Percentiles rank a stretch among this genome's conserved stretches.
Conservation (phyloP, 2,797 vertebrate genomes). For the Cyprinella venusta region DNA sequence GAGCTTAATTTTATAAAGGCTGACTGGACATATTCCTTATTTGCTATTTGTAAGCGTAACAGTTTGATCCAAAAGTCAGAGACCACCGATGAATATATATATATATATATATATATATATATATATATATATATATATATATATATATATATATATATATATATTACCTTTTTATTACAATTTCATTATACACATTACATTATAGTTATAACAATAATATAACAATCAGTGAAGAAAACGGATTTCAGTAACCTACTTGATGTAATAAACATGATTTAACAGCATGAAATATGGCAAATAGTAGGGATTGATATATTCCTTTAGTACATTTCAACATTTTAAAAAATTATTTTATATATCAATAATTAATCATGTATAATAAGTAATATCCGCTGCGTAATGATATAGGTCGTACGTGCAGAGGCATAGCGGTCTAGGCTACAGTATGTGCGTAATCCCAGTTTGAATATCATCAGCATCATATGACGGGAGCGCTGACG, state of each 20-base stretch:
- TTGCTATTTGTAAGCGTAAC: too few relatives aligned
- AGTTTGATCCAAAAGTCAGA: background rate
- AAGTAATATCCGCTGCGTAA: background rate
- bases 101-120: too few relatives aligned
- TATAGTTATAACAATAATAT: background rate
- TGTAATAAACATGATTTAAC: too few relatives aligned
- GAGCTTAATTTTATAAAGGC: too few relatives aligned
- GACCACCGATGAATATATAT: background rate
- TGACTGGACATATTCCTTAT: too few relatives aligned
- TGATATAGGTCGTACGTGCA: constrained; percentile 29
- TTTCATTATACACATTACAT: background rate
- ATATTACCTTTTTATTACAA: too few relatives aligned
- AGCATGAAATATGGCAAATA: background rate
- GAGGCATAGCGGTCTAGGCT: constrained; percentile 11
- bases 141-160: too few relatives aligned
- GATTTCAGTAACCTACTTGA: background rate
- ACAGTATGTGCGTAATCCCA: constrained; percentile 31
- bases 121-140: too few relatives aligned
- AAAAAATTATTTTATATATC: background rate
- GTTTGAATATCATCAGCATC: constrained; percentile 43
- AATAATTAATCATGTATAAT: background rate
- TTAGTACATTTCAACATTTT: background rate
- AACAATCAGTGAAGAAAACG: background rate
- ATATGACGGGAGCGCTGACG: constrained; percentile 40
- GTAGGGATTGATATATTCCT: background rate